Base-by-base conservation (phyloP, 2,797 vertebrate genomes). In the Crenichthys baileyi region DNA sequence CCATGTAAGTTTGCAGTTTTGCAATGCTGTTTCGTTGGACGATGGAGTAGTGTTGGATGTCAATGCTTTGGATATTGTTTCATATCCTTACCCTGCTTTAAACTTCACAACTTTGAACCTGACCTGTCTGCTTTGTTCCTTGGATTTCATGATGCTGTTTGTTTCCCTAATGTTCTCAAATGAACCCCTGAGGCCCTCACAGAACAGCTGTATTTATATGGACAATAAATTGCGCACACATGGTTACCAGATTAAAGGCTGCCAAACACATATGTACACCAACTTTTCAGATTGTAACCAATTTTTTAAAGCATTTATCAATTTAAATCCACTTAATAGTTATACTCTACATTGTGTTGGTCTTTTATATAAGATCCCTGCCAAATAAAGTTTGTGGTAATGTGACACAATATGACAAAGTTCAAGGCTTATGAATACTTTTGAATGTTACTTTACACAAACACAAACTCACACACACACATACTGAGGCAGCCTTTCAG, bases 401-500 rank as follows among this genome's bases (percentile, higher is more conserved):
- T 70, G 44, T n/a, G 7, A 48, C 41, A 9, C 16, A 70, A 48
- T n/a, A 16, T 70, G 7, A 70, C 48, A 70, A 48, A 2, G n/a
- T 48, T 26, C 67, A 3, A 70, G n/a, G 41, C 44, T 48, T 24
- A 29, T 8, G 67, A 48, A 7, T 46, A 48, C 41, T 46, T 26
- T 70, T 46, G 1, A 48, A 26, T 15, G 44, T 11, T 48, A 24
- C n/a, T 26, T n/a, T 70, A 46, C 39, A 68, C 22, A 68, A 70
- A 70, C 61, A 36, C 36, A 36, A 36, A 36, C 4, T 36, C 36
- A 4, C 58, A 56, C 39, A 70, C 24, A 72, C 73, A 82, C 72
- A 83, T 61, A 87, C 82, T 85, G 31, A 65, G 46, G 80, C 83
- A 76, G 85, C 7, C 77, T 77, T 61, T 76, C 71, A 72, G 83